Percentiles rank a stretch among this genome's conserved stretches.
phyloP scores from a whole-genome alignment of 2,113 vertebrate species.

The Trematomus loennbergii region DNA sequence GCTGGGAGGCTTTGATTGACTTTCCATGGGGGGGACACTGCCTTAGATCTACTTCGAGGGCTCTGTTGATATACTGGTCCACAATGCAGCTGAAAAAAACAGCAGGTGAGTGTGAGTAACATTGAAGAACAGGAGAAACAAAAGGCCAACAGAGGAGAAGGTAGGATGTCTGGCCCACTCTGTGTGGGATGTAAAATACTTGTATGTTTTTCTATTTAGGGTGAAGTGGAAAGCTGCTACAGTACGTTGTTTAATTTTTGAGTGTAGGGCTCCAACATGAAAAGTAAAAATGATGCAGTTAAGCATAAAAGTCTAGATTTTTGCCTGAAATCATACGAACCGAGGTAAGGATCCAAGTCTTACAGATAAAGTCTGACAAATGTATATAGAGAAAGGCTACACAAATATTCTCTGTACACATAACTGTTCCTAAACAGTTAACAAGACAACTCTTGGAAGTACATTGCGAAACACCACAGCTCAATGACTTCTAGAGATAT shows the following conservation, averaged over 20 bases:
- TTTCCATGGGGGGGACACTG: slow-evolving; percentile 54
- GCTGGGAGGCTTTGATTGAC: slow-evolving; percentile 77
- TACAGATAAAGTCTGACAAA: slow-evolving; percentile 7
- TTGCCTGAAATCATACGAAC: background rate
- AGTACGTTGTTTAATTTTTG: slow-evolving; percentile 17
- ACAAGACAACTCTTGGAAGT: slow-evolving; percentile 19
- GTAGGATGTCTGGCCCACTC: slow-evolving; percentile 55
- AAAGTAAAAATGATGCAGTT: too few species aligned
- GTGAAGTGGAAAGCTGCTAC: slow-evolving; percentile 33
- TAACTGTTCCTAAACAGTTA: background rate
- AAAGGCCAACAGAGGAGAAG: slow-evolving; percentile 55
- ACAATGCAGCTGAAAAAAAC: slow-evolving; percentile 35
- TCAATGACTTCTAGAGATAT: slow-evolving; percentile 9
- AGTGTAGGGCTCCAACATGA: slow-evolving; percentile 27
- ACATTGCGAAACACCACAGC: background rate
- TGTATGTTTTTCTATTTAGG: slow-evolving; percentile 62
- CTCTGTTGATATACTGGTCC: slow-evolving; percentile 48
- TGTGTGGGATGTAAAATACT: slow-evolving; percentile 62
- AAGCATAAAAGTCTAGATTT: too few species aligned
- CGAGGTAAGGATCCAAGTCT: background rate
- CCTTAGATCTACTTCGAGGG: slow-evolving; percentile 54
- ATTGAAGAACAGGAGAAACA: slow-evolving; percentile 43
- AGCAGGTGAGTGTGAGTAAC: slow-evolving; percentile 27
- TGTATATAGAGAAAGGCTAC: background rate
- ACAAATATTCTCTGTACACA: background rate